Percentiles rank a stretch among this genome's conserved stretches.
phyloP scores from a whole-genome alignment of 1,140 invertebrate genomes.

The Leguminivora glycinivorella region DNA sequence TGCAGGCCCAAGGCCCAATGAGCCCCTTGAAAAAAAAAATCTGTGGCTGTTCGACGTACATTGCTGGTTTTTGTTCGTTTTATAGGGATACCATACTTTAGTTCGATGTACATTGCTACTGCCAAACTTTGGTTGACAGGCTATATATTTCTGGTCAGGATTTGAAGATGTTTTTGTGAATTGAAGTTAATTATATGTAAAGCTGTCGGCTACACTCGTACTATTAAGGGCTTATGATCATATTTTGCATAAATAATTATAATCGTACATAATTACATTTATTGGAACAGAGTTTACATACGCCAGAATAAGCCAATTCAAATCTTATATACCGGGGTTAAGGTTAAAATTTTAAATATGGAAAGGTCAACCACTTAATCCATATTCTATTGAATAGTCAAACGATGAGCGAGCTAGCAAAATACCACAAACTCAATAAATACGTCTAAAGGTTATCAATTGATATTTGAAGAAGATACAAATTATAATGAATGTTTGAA shows the following conservation, averaged over 20 bases:
- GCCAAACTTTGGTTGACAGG: no score
- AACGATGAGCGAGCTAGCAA: not conserved
- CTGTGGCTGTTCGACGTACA: no score
- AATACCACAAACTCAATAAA: constrained; percentile 10
- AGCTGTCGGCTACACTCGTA: not conserved
- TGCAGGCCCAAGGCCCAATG: no score
- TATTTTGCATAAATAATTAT: not conserved
- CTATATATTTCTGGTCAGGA: no score
- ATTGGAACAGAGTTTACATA: not conserved
- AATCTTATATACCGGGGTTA: not conserved
- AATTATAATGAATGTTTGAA: constrained; percentile 21
- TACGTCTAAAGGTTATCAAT: constrained; percentile 13
- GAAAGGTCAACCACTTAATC: constrained; percentile 18
- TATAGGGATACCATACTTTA: no score
- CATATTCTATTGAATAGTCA: not conserved
- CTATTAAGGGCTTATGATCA: not conserved
- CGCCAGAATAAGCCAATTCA: not conserved
- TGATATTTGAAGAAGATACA: constrained; percentile 17
- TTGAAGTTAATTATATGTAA: not conserved
- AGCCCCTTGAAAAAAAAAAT: no score
- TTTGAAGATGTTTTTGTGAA: no score
- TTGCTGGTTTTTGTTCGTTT: no score
- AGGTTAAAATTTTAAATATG: not conserved
- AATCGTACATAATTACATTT: constrained; percentile 8
- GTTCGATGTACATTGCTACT: no score